Evolutionary conservation across 2,113 vertebrate species (phyloP), one percentile per base, ranked within the genome.

Genomic region (Tyto alba): DNA sequence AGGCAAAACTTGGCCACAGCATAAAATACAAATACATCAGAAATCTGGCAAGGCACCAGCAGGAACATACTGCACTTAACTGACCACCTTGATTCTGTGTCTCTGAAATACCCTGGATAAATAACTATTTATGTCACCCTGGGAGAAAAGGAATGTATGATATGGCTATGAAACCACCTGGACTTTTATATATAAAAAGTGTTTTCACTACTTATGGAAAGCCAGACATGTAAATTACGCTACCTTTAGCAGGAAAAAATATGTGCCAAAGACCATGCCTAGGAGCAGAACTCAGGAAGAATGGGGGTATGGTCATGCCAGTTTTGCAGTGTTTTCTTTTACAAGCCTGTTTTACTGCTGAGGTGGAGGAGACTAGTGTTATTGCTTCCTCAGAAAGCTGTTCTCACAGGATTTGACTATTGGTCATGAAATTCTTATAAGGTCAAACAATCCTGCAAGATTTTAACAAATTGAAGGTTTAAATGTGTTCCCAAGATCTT

Each of bases 111-210:
- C 89, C 41, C 18, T 71, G 92, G 89, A 87, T 95, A 95, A 97
- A 94, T 96, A 92, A 96, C 91, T 95, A 85, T 93, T 95, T 93
- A 92, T 94, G 91, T 95, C 92, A 91, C 87, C 41, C 71, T 79
- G 81, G 94, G 96, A 95, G 77, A 96, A 96, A 85, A 96, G 95
- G 96, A 96, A 97, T 97, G 92, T 50, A 93, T 76, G 96, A 94
- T 95, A 96, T 84, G 90, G 92, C 86, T 93, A 87, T 23, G 69
- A 92, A 96, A 93, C 95, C 95, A 95, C 95, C 95, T 95, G 94
- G 96, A 92, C 89, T 85, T 92, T 95, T 91, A 92, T 85, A 93
- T 66, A 96, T 93, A 96, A 95, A 79, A 97, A 95, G 78, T 95
- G 94, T 96, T 96, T 96, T 89, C 96, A 96, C 87, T 91, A 55